A percentile compares a stretch with the other conserved stretches of the same genome.
Conservation (phyloP, 1,140 invertebrate species). For the Oedothorax gibbosus region DNA sequence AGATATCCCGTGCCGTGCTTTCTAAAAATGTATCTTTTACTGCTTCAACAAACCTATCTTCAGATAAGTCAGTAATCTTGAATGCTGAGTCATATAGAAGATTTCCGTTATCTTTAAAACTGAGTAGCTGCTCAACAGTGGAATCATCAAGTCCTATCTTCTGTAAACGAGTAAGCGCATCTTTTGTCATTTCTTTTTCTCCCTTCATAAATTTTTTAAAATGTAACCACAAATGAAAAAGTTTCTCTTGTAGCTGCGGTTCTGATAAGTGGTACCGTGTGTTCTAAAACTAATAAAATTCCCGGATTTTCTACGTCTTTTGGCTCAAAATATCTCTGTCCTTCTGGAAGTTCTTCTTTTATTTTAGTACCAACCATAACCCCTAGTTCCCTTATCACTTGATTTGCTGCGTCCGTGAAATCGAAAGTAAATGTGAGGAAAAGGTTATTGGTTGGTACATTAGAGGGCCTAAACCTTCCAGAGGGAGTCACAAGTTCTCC, state of each 20-base stretch:
- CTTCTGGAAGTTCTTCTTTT: neutral
- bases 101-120: neutral
- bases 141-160: constrained; percentile 7
- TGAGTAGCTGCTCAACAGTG: constrained; percentile 3
- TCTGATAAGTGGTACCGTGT: too few relatives aligned
- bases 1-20: too few relatives aligned
- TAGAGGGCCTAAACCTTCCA: constrained; percentile 15
- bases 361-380: neutral
- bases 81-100: constrained; percentile 8
- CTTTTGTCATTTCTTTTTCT: constrained; percentile 3
- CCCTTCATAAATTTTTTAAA: constrained; percentile 9
- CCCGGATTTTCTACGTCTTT: too few relatives aligned
- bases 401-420: constrained; percentile 24
- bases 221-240: neutral
- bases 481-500: constrained; percentile 9
- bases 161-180: neutral
- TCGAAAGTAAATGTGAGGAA: constrained; percentile 35
- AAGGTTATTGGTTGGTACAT: constrained; percentile 30
- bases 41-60: neutral
- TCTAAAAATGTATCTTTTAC: neutral
- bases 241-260: neutral
- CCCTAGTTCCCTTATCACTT: neutral
- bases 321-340: too few relatives aligned
- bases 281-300: too few relatives aligned
- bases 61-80: neutral